Base-by-base conservation (phyloP, 2,888 invertebrate genomes). In the Habrosyne pyritoides region DNA sequence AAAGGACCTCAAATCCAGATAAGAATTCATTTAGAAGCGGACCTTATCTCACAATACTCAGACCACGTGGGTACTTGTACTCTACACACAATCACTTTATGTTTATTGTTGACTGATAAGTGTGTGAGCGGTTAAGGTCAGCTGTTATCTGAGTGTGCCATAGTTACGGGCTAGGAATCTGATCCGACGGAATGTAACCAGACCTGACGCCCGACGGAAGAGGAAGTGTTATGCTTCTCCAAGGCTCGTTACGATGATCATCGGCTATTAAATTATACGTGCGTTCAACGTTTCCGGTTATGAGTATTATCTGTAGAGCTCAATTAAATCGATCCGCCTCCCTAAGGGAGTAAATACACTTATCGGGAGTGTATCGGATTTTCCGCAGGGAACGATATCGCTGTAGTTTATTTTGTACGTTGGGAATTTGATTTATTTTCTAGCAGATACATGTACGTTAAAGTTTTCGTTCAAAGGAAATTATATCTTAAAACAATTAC, bases 41-140 rank as follows among this genome's bases (percentile, higher is more conserved):
- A n/a, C n/a, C 14, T 24, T 14, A 49, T 49, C 22, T 14, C 26
- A 14, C 14, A 49, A 26, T 14, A 49, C n/a, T 21, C 28, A 52
- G 46, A 22, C 42, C 28, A 26, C 33, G 47, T 56, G 64, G 53
- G 65, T 67, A 47, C 77, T 70, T 72, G 65, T 67, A 47, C 77
- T 70, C 73, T 72, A 53, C 49, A 60, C 53, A 56, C 65, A 63
- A 69, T 73, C 73, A 67, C 62, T 52, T 61, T 61, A 72, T 73
- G 66, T 75, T 77, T 74, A 76, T 79, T 79, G 75, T 77, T 77
- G 75, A 75, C 76, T 77, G 81, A 82, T 84, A 84, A 74, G 62
- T 62, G 61, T 64, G 71, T 65, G 65, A 69, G 67, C 71, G 85
- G 85, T 86, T 83, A 85, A 87, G 87, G 88, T 83, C 84, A 81